A percentile compares a stretch with the other conserved stretches of the same genome.
Evolutionary conservation across 2,888 invertebrate genomes (phyloP).

Genomic region (Mycogona germanica): DNA sequence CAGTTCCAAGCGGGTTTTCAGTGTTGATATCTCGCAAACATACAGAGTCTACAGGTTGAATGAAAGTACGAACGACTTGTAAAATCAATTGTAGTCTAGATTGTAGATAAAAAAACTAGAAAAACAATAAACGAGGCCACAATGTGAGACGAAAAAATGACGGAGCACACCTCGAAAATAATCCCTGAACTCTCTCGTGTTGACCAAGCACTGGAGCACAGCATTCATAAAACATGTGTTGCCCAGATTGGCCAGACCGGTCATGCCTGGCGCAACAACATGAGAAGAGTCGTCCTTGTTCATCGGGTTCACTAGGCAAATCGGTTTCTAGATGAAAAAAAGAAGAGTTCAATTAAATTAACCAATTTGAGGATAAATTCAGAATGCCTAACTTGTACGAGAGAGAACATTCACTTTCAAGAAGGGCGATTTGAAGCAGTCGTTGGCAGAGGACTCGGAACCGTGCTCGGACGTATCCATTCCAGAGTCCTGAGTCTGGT

Average conservation of each 20-base stretch:
- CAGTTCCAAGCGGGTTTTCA: slow-evolving; percentile 38
- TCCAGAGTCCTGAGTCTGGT: background rate
- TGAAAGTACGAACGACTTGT: background rate
- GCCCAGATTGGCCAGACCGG: slow-evolving; percentile 40
- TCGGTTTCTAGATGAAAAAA: slow-evolving; percentile 30
- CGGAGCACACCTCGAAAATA: slow-evolving; percentile 35
- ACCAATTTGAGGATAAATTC: background rate
- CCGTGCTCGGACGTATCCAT: slow-evolving; percentile 28
- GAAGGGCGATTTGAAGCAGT: slow-evolving; percentile 35
- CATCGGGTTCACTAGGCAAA: slow-evolving; percentile 32
- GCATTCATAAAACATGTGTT: slow-evolving; percentile 45
- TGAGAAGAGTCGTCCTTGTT: slow-evolving; percentile 24
- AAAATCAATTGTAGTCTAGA: background rate
- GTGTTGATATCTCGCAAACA: slow-evolving; percentile 37
- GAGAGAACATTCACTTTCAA: background rate
- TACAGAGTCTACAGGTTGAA: slow-evolving; percentile 27
- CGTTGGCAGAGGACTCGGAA: slow-evolving; percentile 41
- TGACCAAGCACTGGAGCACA: slow-evolving; percentile 40
- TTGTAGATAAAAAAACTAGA: background rate
- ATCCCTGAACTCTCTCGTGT: slow-evolving; percentile 38
- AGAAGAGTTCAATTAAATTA: background rate
- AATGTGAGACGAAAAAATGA: background rate
- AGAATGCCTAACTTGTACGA: background rate
- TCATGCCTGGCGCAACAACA: slow-evolving; percentile 31
- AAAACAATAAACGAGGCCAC: background rate